Percentiles rank a stretch among this genome's conserved stretches.
These are phyloP conservation scores for Takifugu rubripes DNA, from an alignment of 2,797 vertebrate species.

Conservation along the genomic window DNA sequence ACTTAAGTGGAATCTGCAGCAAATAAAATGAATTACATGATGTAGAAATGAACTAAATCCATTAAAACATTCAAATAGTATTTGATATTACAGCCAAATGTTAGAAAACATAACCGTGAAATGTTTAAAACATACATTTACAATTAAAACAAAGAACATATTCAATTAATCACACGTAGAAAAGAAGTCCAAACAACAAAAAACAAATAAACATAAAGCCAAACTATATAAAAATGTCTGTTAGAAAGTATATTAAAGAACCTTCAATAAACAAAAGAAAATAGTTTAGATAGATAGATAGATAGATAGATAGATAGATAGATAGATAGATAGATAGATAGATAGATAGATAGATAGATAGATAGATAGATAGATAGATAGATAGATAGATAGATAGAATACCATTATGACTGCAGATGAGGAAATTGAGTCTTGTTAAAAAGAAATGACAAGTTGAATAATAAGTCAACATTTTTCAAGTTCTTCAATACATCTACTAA, in stretches of 20 bases:
- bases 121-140: too few species aligned
- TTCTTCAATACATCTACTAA: slow-evolving; percentile 1
- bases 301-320: neutral
- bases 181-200: slow-evolving; percentile 6
- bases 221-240: too few species aligned
- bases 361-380: too few species aligned
- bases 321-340: neutral
- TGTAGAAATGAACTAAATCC: neutral
- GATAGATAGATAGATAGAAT: too few species aligned
- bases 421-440: slow-evolving; percentile 5
- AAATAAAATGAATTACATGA: slow-evolving; percentile 6
- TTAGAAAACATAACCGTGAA: neutral
- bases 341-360: too few species aligned
- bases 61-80: neutral
- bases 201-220: neutral
- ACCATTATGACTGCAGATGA: neutral
- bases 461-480: neutral
- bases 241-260: too few species aligned
- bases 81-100: neutral
- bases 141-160: too few species aligned
- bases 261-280: too few species aligned
- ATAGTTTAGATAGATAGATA: neutral
- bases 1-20: slow-evolving; percentile 10
- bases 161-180: neutral
- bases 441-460: slow-evolving; percentile 8